Base-by-base conservation (phyloP, 2,888 invertebrate genomes). In the Amphimallon solstitiale region DNA sequence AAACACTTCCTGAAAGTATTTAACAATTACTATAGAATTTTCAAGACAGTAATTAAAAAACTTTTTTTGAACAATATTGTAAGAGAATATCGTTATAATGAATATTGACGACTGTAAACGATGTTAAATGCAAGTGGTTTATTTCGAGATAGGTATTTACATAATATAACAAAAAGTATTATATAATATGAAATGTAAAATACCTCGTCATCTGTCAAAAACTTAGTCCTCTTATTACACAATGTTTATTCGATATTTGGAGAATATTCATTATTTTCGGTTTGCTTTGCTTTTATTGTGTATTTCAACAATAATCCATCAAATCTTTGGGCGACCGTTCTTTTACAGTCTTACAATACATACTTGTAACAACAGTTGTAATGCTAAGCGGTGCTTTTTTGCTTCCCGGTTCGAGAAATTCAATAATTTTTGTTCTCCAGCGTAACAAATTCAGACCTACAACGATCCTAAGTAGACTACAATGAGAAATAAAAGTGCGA, bases 391-490 rank as follows among this genome's bases (percentile, higher is more conserved):
- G 40, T 54, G 12, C 38, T 56, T 56, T 56, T 56, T 56, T 56
- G 56, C 56, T 40, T 56, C 56, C 40, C 23, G 21, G 40, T 56
- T 56, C 56, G 56, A 56, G 56, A 56, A 56, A 38, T 56, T 56
- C 56, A 56, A 56, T 65, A 49, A 49, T 65, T 67, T 67, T 64
- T 52, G 48, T 45, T 48, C 19, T 43, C 49, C 35, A 46, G 62
- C 69, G 67, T 67, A 60, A 60, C 69, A 65, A 69, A 68, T 68
- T 65, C 63, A 63, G 67, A 68, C 67, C 67, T 63, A 67, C 65
- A 43, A 64, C 63, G 35, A 56, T 68, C 68, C 49, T 61, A 61
- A 61, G 40, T 40, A 40, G 56, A 40, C 14, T 56, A 40, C 56
- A 56, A 40, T 40, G 23, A 56, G 40, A 56, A 56, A 40, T 40